Conservation (phyloP, 1,140 invertebrate species). For the Globodera ellingtonae region DNA sequence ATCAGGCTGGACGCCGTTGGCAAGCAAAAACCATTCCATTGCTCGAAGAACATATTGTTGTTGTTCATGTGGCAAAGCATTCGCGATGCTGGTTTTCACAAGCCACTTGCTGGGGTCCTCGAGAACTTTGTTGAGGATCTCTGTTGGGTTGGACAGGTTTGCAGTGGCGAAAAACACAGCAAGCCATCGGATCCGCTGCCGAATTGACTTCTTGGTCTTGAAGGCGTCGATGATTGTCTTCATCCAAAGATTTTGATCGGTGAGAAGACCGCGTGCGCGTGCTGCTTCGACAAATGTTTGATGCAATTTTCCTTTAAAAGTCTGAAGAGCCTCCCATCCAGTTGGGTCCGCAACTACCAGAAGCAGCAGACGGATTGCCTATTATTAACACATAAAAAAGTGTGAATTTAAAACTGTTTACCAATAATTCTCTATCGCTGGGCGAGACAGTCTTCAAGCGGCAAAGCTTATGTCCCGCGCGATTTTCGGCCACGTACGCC, state of each 20-base stretch:
- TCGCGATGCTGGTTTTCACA: not conserved
- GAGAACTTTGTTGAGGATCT: not conserved
- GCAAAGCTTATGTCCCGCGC: not conserved
- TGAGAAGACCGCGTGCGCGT: not conserved
- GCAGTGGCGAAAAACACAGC: not conserved
- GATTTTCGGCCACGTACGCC: not conserved
- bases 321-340: not conserved
- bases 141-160: not conserved
- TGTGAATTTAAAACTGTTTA: not conserved
- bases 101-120: not conserved
- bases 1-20: not conserved
- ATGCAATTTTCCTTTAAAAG: not conserved
- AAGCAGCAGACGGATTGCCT: not conserved
- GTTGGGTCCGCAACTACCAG: not conserved
- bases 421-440: not conserved
- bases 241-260: not conserved
- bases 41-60: not conserved
- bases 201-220: constrained; percentile 1
- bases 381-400: not conserved
- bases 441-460: constrained; percentile 1
- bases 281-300: not conserved
- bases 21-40: constrained; percentile 3
- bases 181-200: constrained; percentile 2
- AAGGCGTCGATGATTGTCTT: not conserved
- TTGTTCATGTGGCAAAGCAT: not conserved